phyloP scores from a whole-genome alignment of 1,140 invertebrate genomes.

The Nymphalis io region DNA sequence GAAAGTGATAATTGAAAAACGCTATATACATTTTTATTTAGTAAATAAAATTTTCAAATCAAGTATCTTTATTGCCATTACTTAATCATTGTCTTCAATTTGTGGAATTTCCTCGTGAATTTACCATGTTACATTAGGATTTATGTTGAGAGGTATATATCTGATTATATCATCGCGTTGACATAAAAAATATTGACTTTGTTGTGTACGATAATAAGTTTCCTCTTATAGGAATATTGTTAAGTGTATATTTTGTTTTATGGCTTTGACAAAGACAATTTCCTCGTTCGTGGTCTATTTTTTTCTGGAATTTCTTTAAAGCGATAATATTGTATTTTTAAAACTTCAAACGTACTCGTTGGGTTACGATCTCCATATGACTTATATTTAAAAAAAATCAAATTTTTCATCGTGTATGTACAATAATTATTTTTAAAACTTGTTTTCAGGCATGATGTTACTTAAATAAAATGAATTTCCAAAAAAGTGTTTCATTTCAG shows the following conservation, averaged over 20 bases:
- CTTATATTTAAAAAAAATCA: neutral
- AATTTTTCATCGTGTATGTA: neutral
- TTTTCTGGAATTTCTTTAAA: neutral
- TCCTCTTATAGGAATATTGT: neutral
- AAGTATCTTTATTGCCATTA: no score
- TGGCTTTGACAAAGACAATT: neutral
- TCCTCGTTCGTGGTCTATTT: neutral
- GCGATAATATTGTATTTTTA: neutral
- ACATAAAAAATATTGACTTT: no score
- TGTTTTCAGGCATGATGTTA: neutral
- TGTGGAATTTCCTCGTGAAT: no score
- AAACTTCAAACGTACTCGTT: neutral
- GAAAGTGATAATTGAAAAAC: no score
- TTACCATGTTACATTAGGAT: no score
- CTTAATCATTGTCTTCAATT: no score
- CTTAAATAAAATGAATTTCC: neutral
- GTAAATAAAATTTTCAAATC: no score
- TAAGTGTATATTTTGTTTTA: neutral
- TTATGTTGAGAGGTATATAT: no score
- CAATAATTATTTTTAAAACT: conserved; percentile 1
- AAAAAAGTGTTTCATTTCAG: no score
- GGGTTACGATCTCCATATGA: neutral
- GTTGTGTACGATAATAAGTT: no score
- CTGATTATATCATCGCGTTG: no score
- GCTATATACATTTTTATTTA: no score